Conservation (phyloP, 1,140 invertebrate species). For the Zophobas atratus region DNA sequence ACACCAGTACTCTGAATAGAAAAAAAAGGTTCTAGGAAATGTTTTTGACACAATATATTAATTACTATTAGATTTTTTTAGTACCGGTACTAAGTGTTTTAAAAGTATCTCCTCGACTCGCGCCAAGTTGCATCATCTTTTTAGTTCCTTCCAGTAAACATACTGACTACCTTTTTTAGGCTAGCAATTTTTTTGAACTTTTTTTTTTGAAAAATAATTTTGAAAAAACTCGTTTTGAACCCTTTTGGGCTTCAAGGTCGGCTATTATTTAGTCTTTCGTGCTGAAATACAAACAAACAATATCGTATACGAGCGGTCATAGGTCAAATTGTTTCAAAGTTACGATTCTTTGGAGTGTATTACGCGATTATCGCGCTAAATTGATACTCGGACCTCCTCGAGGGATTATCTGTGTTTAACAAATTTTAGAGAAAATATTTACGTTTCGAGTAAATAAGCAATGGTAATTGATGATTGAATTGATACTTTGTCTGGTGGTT, state of each 20-base stretch:
- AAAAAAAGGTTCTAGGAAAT: neutral
- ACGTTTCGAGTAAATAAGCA: slow-evolving; percentile 5
- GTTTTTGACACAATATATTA: neutral
- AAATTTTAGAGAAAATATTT: slow-evolving; percentile 23
- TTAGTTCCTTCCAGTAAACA: no score
- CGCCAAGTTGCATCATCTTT: neutral
- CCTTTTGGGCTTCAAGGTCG: no score
- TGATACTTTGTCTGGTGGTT: no score
- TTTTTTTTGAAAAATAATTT: no score
- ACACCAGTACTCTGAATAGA: no score
- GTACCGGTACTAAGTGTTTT: no score
- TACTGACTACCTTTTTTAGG: no score
- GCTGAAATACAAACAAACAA: no score
- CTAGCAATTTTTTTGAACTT: no score
- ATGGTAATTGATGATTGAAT: neutral
- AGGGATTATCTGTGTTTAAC: slow-evolving; percentile 18
- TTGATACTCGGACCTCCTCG: slow-evolving; percentile 8
- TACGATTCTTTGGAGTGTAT: neutral
- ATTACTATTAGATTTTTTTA: neutral
- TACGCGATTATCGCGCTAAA: slow-evolving; percentile 4
- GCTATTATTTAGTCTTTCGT: no score
- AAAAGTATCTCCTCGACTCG: neutral
- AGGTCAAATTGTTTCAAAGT: slow-evolving; percentile 11
- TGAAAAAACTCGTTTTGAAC: no score
- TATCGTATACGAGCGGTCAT: neutral